These are phyloP conservation scores for Sceliomorpha sp. DNA, from an alignment of 2,888 invertebrate species.

Conservation along the genomic window DNA sequence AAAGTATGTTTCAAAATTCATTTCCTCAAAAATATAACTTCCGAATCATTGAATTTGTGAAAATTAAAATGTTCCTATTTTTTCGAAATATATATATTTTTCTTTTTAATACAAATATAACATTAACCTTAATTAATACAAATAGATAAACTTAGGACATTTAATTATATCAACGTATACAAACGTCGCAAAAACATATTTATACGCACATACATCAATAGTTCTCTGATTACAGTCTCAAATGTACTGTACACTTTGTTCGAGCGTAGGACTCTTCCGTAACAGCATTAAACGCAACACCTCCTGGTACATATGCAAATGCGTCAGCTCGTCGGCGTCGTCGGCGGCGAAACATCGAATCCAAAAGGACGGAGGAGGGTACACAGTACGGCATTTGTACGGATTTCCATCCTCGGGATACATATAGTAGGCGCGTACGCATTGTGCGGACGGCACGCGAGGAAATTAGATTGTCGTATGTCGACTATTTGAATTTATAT, in stretches of 20 bases:
- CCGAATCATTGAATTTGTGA: too few relatives aligned
- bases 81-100: too few relatives aligned
- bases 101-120: too few relatives aligned
- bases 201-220: not conserved
- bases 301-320: slow-evolving; percentile 16
- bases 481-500: slow-evolving; percentile 33
- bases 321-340: slow-evolving; percentile 9
- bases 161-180: too few relatives aligned
- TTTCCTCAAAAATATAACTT: too few relatives aligned
- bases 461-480: slow-evolving; percentile 28
- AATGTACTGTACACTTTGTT: slow-evolving; percentile 18
- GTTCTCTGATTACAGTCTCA: slow-evolving; percentile 16
- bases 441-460: slow-evolving; percentile 1
- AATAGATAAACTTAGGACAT: too few relatives aligned
- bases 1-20: too few relatives aligned
- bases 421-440: slow-evolving; percentile 1
- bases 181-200: too few relatives aligned
- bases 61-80: too few relatives aligned
- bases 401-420: slow-evolving; percentile 19
- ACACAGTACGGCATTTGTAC: slow-evolving; percentile 18
- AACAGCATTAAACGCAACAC: slow-evolving; percentile 30
- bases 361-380: slow-evolving; percentile 21
- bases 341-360: slow-evolving; percentile 17
- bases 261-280: slow-evolving; percentile 14
- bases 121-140: too few relatives aligned